Conservation (phyloP, 2,888 invertebrate genomes). For the Patella ulyssiponensis region DNA sequence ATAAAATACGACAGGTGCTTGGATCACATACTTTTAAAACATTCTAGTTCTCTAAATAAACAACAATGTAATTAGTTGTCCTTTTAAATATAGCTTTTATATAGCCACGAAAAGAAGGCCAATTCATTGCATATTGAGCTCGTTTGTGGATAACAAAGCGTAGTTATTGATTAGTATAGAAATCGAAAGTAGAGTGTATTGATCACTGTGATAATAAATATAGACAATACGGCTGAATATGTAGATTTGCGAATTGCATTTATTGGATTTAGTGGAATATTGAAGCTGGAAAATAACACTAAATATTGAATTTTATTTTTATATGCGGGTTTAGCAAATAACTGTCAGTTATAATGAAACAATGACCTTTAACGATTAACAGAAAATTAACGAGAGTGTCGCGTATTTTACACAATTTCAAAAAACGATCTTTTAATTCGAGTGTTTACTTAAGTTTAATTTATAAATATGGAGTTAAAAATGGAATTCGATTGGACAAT, state of each 20-base stretch:
- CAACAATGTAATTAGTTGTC: neutral
- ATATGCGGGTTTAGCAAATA: neutral
- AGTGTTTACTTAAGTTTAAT: neutral
- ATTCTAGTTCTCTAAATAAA: constrained; percentile 8
- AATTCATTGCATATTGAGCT: constrained; percentile 1
- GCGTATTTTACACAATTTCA: neutral
- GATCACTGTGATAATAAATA: neutral
- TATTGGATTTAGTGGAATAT: too few species aligned
- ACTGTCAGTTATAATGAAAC: neutral
- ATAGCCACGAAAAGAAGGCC: constrained; percentile 1
- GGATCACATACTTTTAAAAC: neutral
- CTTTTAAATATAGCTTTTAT: constrained; percentile 9
- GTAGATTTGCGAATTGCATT: neutral
- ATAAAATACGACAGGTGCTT: neutral
- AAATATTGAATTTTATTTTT: constrained; percentile 7
- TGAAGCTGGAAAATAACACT: neutral
- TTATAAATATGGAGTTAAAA: neutral
- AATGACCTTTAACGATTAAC: constrained; percentile 5
- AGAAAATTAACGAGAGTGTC: neutral
- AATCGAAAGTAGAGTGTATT: constrained; percentile 9
- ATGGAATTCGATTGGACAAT: neutral
- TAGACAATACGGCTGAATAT: neutral
- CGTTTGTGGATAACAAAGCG: neutral
- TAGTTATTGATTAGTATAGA: neutral
- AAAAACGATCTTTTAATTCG: neutral